Conservation (phyloP, 2,113 vertebrate genomes). For the Ciconia maguari region DNA sequence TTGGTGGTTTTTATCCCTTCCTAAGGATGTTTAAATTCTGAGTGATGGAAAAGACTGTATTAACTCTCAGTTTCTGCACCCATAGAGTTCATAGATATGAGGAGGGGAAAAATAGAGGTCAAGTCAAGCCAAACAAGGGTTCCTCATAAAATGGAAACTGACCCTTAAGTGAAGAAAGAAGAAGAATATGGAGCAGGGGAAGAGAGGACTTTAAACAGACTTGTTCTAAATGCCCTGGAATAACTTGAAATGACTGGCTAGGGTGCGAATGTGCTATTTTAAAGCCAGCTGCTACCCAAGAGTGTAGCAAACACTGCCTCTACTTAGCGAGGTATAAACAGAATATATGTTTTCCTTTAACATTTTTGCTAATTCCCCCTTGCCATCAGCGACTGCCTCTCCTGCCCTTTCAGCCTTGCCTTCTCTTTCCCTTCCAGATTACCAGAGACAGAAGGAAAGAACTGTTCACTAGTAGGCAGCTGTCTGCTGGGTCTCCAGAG, state of each 20-base stretch:
- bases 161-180: background rate
- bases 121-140: background rate
- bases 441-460: constrained; percentile 95
- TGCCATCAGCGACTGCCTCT: rapidly evolving
- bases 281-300: background rate
- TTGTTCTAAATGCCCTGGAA: background rate
- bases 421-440: constrained; percentile 77
- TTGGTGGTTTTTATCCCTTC: background rate
- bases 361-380: background rate
- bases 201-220: background rate
- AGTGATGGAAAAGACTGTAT: background rate
- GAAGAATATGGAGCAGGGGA: background rate
- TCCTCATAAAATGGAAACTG: background rate
- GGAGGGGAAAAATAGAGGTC: background rate
- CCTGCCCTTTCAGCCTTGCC: background rate
- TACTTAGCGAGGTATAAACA: background rate
- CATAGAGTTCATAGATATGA: background rate
- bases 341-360: background rate
- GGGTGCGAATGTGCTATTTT: background rate
- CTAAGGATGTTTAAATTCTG: background rate
- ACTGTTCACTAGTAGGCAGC: constrained; percentile 87
- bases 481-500: background rate
- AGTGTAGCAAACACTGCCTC: background rate
- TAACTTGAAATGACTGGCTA: background rate
- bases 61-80: background rate